Percentiles rank a stretch among this genome's conserved stretches.
Evolutionary conservation across 2,113 vertebrate genomes (phyloP).

Genomic region (Sisor rabdophorus): DNA sequence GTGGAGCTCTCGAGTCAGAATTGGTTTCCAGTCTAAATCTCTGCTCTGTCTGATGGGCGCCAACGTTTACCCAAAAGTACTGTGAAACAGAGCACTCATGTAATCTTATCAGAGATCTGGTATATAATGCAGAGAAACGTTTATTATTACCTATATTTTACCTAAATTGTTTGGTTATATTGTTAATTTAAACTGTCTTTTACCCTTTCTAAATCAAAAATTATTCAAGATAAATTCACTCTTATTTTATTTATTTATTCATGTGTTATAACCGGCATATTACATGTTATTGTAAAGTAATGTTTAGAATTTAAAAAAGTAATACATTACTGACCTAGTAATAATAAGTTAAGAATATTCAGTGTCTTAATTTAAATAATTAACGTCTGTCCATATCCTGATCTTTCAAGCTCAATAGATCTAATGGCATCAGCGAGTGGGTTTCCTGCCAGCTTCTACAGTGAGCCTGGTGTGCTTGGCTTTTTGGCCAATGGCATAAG

Average conservation of each 20-base stretch:
- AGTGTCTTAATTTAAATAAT: not conserved
- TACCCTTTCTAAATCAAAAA: too few relatives aligned
- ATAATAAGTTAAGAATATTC: not conserved
- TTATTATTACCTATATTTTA: not conserved
- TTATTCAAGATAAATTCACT: too few relatives aligned
- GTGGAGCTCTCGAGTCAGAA: constrained; percentile 25
- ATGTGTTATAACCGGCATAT: not conserved
- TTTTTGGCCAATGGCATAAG: constrained; percentile 83
- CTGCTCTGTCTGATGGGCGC: not conserved
- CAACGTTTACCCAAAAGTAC: not conserved
- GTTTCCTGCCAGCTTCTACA: constrained; percentile 86
- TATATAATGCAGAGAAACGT: constrained; percentile 15
- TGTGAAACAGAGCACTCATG: constrained; percentile 13
- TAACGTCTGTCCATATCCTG: not conserved
- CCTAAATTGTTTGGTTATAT: not conserved
- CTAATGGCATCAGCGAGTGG: constrained; percentile 68
- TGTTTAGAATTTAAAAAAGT: not conserved
- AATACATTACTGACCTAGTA: not conserved
- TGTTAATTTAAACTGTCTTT: not conserved
- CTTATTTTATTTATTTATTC: too few relatives aligned
- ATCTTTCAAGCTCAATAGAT: constrained; percentile 4
- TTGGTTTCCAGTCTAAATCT: not conserved
- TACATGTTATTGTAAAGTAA: not conserved
- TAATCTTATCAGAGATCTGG: not conserved
- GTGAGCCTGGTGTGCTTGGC: constrained; percentile 81